Evolutionary conservation across 2,888 invertebrate species (phyloP).

Genomic region (Aleiodes leptofemur): DNA sequence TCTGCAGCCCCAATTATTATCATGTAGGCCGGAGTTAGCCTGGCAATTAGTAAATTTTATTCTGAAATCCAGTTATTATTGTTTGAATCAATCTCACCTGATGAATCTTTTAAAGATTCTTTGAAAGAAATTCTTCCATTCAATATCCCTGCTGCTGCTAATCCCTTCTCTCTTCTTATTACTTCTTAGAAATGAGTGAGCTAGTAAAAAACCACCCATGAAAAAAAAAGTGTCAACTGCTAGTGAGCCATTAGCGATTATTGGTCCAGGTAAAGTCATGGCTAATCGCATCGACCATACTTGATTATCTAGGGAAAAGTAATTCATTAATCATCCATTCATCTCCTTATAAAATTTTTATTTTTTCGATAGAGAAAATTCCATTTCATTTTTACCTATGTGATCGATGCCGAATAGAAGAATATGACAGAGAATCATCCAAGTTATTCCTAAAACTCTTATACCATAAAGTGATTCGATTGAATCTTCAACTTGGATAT

Average conservation of each 20-base stretch:
- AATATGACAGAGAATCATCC: conserved; percentile 78
- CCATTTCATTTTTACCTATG: conserved; percentile 56
- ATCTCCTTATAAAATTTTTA: not conserved
- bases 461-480: conserved; percentile 76
- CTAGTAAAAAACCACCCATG: conserved; percentile 70
- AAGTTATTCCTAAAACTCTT: conserved; percentile 78
- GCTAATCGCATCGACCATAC: conserved; percentile 68
- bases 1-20: conserved; percentile 73
- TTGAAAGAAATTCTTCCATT: conserved; percentile 56
- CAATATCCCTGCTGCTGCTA: conserved; percentile 28
- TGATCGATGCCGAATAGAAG: conserved; percentile 73
- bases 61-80: too few species aligned
- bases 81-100: not conserved
- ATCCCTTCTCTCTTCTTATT: conserved; percentile 48
- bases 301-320: conserved; percentile 65
- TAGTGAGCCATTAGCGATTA: conserved; percentile 74
- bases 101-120: conserved; percentile 72
- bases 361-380: not conserved
- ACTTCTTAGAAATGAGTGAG: conserved; percentile 61
- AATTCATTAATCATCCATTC: not conserved
- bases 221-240: conserved; percentile 77
- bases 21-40: conserved; percentile 76
- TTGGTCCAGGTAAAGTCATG: conserved; percentile 70
- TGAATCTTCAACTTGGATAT: conserved; percentile 67
- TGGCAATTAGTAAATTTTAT: conserved; percentile 37